Conservation (phyloP, 1,140 invertebrate species). For the Lucilia sericata region DNA sequence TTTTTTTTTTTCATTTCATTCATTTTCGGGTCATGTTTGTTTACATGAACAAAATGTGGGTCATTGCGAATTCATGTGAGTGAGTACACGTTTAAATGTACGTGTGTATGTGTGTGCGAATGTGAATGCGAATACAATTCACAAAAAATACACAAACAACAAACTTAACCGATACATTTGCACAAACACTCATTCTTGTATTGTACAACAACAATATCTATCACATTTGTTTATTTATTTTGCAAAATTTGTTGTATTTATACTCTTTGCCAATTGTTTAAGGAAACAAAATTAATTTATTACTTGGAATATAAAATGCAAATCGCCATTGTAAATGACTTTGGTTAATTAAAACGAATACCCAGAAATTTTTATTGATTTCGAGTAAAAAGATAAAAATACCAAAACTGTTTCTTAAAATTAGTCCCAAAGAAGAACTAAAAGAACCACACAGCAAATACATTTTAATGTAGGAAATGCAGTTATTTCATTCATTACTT, state of each 20-base stretch:
- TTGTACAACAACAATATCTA: not conserved
- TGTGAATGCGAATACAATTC: not conserved
- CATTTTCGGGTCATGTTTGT: constrained; percentile 41
- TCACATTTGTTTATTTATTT: constrained; percentile 5
- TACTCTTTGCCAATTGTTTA: constrained; percentile 13
- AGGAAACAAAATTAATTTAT: not conserved
- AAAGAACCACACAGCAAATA: too few species aligned
- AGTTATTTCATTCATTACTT: too few species aligned
- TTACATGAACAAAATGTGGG: constrained; percentile 32
- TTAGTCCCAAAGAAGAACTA: too few species aligned
- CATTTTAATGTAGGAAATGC: too few species aligned
- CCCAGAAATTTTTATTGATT: not conserved
- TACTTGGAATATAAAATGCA: not conserved
- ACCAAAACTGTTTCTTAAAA: too few species aligned
- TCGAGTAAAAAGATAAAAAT: too few species aligned
- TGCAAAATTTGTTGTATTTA: not conserved
- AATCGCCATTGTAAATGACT: not conserved
- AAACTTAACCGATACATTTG: not conserved
- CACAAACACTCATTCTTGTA: not conserved
- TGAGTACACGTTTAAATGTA: not conserved
- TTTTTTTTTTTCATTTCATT: not conserved
- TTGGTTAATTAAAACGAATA: not conserved
- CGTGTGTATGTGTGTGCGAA: not conserved
- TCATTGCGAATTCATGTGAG: constrained; percentile 39
- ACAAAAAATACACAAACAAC: not conserved